Evolutionary conservation across 2,888 invertebrate species (phyloP), one percentile per base, ranked within the genome.

Genomic region (Allophyes oxyacanthae): DNA sequence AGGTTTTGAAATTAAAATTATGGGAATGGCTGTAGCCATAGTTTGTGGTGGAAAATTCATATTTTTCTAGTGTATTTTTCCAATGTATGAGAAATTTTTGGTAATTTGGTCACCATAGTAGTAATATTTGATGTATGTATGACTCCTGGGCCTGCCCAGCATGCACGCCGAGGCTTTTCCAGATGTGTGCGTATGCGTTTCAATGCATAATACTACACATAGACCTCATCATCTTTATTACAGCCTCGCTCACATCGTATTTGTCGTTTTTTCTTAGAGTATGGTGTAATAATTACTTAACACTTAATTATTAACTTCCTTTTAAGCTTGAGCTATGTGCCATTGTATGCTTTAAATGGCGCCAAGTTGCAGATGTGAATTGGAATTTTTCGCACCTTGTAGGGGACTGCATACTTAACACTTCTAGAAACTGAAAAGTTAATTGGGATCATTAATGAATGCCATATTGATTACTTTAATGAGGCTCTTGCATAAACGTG

Each of bases 331-430:
- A 58, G 55, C 51, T 62, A 56, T 52, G 44, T 41, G 28, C 64
- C 52, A 66, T 66, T 66, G 72, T 66, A 49, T 38, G 65, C 65
- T 71, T 32, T 58, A 71, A 58, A 66, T 59, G 65, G 65, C 30
- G 32, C 11, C 15, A 49, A 52, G 32, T 48, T 38, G 52, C 71
- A 71, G 66, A 71, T 65, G 66, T 65, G 50, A 65, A 58, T 65
- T 48, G 59, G 44, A 71, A 70, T 71, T 59, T n/a, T 71, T 71
- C 60, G 51, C 65, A 65, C 65, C 65, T 59, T 66, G 52, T 59
- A 46, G 10, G 52, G 41, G 51, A 42, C 34, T 42, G 51, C 71
- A 65, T 58, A 65, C 41, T 66, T 66, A 65, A 71, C 65, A 66
- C 65, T 71, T 65, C 43, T 51, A 13, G 42, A 58, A 54, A 55